Evolutionary conservation across 2,113 vertebrate genomes (phyloP), one percentile per base, ranked within the genome.

Genomic region (Nerophis lumbriciformis): DNA sequence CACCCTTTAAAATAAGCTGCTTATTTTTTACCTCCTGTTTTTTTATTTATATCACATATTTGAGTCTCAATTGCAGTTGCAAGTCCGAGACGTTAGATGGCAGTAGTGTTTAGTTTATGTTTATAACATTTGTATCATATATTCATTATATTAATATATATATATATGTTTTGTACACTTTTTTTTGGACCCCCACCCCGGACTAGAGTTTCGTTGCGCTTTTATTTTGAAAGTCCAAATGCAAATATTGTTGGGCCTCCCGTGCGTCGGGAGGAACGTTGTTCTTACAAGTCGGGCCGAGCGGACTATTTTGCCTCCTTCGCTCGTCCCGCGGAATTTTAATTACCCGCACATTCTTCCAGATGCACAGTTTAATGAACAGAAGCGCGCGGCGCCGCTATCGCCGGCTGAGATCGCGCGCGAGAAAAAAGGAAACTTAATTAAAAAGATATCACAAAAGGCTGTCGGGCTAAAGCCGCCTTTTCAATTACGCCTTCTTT

Each of bases 401-500:
- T 57, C 55, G 39, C 55, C 55, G 36, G 15, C 61, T 48, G 72
- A 73, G 63, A 82, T 83, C 83, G 59, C 74, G 71, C 70, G 59
- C 82, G 72, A 80, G 76, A 82, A 28, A 45, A 88, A 87, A 84
- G 66, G 78, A 82, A 86, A 85, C 73, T 82, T 88, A 88, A 89
- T 89, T 88, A 87, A 89, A 88, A 87, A 87, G 85, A 87, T 88
- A 88, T 85, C 75, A 85, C 80, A 85, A 81, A 85, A 76, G 83
- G 76, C 85, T 88, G 82, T 84, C 79, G 74, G 75, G 71, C 85
- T 83, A 68, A 73, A 82, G 75, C 70, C 71, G 61, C 67, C 59
- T 85, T 88, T 88, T 88, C 86, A 88, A 83, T 87, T 85, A 83
- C 57, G 76, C 58, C 71, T 73, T 75, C 79, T 77, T 77, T 88